A percentile compares a stretch with the other conserved stretches of the same genome.
Evolutionary conservation across 1,140 invertebrate species (phyloP).

Genomic region (Metopolophium dirhodum): DNA sequence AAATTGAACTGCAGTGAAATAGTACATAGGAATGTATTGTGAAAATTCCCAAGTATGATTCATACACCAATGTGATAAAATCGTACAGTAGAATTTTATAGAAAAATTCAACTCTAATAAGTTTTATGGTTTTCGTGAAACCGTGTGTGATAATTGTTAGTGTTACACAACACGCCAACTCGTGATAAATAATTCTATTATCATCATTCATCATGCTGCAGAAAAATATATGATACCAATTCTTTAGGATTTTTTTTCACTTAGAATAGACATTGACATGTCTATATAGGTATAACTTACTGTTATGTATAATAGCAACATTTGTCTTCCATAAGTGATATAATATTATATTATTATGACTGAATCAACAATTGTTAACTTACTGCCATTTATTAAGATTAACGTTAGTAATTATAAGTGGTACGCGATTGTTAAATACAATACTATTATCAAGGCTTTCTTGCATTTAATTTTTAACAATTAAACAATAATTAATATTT

Average conservation of each 20-base stretch:
- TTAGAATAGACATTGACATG: background rate
- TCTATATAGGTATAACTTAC: background rate
- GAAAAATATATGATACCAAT: background rate
- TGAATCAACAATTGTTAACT: slow-evolving; percentile 1
- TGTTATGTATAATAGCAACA: background rate
- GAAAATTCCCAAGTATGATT: slow-evolving; percentile 8
- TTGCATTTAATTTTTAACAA: background rate
- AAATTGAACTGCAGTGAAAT: background rate
- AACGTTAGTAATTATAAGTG: background rate
- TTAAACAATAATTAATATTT: background rate
- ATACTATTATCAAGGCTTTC: background rate
- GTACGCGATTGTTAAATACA: background rate
- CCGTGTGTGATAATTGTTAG: background rate
- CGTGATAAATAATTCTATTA: background rate
- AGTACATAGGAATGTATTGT: background rate
- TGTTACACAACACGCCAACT: background rate
- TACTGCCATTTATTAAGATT: background rate
- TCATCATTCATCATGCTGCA: background rate
- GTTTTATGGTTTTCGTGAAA: background rate
- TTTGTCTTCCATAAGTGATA: background rate
- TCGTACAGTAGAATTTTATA: background rate
- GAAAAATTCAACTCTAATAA: slow-evolving; percentile 5
- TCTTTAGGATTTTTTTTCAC: background rate
- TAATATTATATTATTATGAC: background rate
- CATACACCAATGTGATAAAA: background rate